These are phyloP conservation scores for Malurus leucopterus DNA, from an alignment of 2,797 vertebrate genomes.

Conservation along the genomic window DNA sequence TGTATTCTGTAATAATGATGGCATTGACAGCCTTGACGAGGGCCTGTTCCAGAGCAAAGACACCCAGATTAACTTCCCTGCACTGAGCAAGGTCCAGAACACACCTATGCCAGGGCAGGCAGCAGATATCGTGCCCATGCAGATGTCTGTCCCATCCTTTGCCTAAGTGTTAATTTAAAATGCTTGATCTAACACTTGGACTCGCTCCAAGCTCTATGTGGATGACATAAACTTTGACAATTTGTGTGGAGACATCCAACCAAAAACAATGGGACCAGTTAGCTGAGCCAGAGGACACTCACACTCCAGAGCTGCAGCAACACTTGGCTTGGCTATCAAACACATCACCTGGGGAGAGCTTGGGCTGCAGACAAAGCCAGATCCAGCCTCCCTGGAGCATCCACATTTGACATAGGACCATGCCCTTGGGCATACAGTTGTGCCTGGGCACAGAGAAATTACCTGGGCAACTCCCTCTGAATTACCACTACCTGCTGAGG, in stretches of 20 bases:
- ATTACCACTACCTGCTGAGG: neutral
- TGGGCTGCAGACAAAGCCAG: neutral
- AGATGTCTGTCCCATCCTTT: neutral
- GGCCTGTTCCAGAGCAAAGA: conserved; percentile 30
- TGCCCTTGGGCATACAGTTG: neutral
- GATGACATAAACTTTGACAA: neutral
- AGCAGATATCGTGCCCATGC: neutral
- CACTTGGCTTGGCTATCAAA: neutral
- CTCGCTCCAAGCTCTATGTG: neutral
- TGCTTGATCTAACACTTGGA: neutral
- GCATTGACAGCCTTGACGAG: neutral
- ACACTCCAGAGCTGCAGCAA: neutral
- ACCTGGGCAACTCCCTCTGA: neutral
- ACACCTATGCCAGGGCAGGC: neutral
- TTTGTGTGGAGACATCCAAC: neutral
- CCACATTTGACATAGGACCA: neutral
- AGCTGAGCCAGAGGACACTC: neutral
- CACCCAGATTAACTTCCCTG: neutral
- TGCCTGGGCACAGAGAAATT: neutral
- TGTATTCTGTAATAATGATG: conserved; percentile 32
- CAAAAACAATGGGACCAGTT: neutral
- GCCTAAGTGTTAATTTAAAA: neutral
- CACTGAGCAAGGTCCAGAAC: neutral
- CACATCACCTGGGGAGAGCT: neutral
- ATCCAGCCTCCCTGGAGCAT: neutral